A percentile compares a stretch with the other conserved stretches of the same genome.
Evolutionary conservation across 2,888 invertebrate genomes (phyloP).

Genomic region (Brachypterus glaber): DNA sequence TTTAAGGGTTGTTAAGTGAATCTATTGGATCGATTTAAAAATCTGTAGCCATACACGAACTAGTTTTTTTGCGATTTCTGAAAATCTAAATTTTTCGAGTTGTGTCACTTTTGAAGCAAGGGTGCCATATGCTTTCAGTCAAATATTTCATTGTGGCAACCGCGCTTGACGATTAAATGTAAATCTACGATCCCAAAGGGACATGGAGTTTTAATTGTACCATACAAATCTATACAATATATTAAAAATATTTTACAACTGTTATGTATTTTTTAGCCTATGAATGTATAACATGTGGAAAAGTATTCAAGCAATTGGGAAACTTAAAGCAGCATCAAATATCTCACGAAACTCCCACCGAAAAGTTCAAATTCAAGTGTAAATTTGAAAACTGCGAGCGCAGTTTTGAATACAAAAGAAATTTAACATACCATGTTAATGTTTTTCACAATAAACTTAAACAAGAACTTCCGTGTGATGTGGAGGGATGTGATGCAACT

Average conservation of each 20-base stretch:
- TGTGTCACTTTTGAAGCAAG: too few species aligned
- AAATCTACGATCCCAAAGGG: background rate
- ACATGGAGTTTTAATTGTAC: background rate
- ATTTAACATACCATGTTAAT: conserved; percentile 26
- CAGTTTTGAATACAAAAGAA: conserved; percentile 28
- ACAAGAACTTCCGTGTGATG: too few species aligned
- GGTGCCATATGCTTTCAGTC: too few species aligned
- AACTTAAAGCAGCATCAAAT: conserved; percentile 24
- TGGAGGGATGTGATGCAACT: too few species aligned
- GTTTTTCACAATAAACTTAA: conserved; percentile 24
- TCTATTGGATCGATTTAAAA: too few species aligned
- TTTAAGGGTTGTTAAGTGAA: too few species aligned
- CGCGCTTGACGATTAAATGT: too few species aligned
- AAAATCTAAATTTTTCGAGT: too few species aligned
- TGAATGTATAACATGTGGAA: conserved; percentile 26
- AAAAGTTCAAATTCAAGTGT: conserved; percentile 23
- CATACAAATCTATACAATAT: conserved; percentile 5
- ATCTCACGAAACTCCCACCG: conserved; percentile 21
- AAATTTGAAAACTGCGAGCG: conserved; percentile 26
- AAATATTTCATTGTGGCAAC: too few species aligned
- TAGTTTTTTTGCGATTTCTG: too few species aligned
- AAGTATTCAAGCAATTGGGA: conserved; percentile 21
- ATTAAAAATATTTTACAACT: background rate
- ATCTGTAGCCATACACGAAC: too few species aligned
- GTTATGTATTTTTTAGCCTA: conserved; percentile 20